Conservation (phyloP, 2,113 vertebrate genomes). For the Rostratula benghalensis region DNA sequence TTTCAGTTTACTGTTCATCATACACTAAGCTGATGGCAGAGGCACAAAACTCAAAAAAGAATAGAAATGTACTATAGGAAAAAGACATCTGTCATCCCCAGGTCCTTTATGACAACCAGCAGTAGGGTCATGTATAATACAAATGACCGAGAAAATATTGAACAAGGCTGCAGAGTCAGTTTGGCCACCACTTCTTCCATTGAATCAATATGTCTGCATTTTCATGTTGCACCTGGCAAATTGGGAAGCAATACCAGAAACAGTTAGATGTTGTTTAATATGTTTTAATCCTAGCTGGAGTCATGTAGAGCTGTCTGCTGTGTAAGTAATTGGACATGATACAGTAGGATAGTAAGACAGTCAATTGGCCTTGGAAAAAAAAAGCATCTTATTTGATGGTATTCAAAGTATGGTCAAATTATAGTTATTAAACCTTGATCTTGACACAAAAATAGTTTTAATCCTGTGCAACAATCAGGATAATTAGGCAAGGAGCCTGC, state of each 20-base stretch:
- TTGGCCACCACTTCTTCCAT: neutral
- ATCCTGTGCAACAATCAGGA: neutral
- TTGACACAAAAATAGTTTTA: constrained; percentile 42
- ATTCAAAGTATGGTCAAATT: constrained; percentile 13
- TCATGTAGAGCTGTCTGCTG: neutral
- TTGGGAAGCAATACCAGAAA: neutral
- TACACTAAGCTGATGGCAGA: neutral
- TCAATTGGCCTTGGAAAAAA: neutral
- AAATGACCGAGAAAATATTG: neutral
- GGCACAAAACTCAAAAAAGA: neutral
- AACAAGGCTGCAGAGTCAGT: neutral
- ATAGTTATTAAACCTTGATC: constrained; percentile 12
- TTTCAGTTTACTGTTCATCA: neutral
- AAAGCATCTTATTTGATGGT: neutral
- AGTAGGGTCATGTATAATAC: neutral
- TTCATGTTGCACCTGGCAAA: neutral
- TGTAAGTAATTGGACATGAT: neutral
- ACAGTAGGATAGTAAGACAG: neutral
- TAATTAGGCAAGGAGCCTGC: constrained; percentile 4
- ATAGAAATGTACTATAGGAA: neutral
- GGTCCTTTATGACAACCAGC: neutral
- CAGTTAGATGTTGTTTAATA: neutral
- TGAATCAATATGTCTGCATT: neutral
- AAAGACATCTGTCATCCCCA: neutral
- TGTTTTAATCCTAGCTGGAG: neutral